These are phyloP conservation scores for Araneus ventricosus DNA, from an alignment of 1,140 invertebrate species.

Conservation along the genomic window DNA sequence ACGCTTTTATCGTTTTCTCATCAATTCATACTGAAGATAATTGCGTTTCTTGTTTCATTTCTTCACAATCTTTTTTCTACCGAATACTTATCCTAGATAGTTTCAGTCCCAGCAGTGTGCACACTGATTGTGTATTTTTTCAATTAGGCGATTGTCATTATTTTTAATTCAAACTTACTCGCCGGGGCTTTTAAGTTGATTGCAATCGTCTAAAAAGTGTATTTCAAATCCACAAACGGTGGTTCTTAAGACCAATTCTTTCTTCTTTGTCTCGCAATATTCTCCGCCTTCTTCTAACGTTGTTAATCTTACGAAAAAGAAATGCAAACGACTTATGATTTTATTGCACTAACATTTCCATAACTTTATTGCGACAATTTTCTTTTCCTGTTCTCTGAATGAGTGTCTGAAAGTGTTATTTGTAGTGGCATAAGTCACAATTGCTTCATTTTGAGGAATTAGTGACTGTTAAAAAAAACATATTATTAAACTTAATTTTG, in stretches of 20 bases:
- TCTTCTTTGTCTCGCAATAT: not conserved
- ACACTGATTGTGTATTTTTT: not conserved
- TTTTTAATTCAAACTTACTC: not conserved
- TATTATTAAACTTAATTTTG: too few relatives aligned
- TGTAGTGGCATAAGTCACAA: not conserved
- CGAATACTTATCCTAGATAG: not conserved
- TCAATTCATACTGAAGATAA: not conserved
- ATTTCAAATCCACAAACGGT: not conserved
- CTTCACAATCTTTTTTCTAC: not conserved
- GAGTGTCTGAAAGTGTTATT: not conserved
- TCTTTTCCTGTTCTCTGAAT: not conserved
- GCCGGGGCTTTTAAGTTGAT: not conserved
- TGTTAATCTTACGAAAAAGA: not conserved
- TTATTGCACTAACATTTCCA: not conserved
- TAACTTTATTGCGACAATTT: not conserved
- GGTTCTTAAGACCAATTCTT: not conserved
- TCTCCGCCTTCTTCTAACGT: not conserved
- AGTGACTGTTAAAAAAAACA: too few relatives aligned
- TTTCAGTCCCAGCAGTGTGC: not conserved
- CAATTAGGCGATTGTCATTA: not conserved
- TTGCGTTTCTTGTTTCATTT: not conserved
- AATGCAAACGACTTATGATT: not conserved
- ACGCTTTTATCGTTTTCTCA: not conserved
- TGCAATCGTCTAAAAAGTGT: not conserved
- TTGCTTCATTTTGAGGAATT: not conserved